phyloP scores from a whole-genome alignment of 2,797 vertebrate species.

The Hippopotamyrus pictus region DNA sequence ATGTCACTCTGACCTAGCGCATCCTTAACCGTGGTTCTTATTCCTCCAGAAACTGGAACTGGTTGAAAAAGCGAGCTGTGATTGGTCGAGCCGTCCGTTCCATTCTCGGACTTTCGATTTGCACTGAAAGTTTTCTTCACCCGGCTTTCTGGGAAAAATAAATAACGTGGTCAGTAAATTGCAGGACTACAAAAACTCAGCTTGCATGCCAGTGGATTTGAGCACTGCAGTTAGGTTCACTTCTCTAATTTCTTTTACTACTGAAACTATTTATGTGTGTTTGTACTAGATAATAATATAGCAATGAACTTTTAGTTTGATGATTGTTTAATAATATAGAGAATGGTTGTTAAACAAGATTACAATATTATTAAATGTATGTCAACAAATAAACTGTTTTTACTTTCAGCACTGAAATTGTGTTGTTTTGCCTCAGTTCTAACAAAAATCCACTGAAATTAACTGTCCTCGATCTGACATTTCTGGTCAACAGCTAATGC shows the following conservation, averaged over 20 bases:
- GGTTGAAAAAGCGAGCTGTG: constrained; percentile 53
- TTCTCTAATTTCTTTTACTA: not conserved
- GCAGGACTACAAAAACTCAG: not conserved
- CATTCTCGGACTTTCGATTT: constrained; percentile 16
- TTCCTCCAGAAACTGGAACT: constrained; percentile 34
- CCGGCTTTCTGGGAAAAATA: not conserved
- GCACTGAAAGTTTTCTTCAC: not conserved
- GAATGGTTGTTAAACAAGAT: not conserved
- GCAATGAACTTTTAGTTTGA: not conserved
- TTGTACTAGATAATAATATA: not conserved
- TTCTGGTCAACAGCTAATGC: not conserved
- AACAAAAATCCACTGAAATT: not conserved
- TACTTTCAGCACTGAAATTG: not conserved
- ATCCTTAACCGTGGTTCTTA: constrained; percentile 42
- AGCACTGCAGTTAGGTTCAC: not conserved
- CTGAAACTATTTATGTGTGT: not conserved
- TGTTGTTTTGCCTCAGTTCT: not conserved
- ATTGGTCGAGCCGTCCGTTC: constrained; percentile 37
- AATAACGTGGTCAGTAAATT: not conserved
- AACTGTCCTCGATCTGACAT: not conserved
- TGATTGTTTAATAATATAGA: not conserved
- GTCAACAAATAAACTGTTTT: not conserved
- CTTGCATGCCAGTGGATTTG: not conserved
- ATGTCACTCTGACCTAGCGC: constrained; percentile 36
- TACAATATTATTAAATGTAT: not conserved